phyloP scores from a whole-genome alignment of 2,113 vertebrate genomes.

The Zeus faber region DNA sequence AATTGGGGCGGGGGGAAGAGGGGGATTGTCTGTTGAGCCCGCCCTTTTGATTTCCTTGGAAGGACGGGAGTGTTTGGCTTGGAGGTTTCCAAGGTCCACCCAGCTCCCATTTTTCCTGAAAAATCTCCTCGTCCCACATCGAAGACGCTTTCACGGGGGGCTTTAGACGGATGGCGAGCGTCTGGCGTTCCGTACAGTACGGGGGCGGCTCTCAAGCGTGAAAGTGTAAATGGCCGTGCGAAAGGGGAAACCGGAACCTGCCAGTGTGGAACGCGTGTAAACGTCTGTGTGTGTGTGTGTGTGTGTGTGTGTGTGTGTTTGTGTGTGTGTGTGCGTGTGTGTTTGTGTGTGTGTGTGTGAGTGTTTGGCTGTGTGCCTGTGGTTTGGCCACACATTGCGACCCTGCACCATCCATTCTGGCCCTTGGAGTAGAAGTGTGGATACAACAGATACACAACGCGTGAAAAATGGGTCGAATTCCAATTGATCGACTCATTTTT shows the following conservation, averaged over 20 bases:
- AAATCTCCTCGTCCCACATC: constrained; percentile 1
- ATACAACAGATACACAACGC: too few relatives aligned
- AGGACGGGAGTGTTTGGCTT: constrained; percentile 24
- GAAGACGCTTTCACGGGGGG: constrained; percentile 15
- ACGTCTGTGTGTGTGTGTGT: background rate
- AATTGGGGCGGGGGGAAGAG: too few relatives aligned
- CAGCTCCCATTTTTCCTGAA: background rate
- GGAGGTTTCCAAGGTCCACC: constrained; percentile 19
- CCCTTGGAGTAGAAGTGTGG: too few relatives aligned
- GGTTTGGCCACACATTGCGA: background rate
- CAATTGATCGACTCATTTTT: too few relatives aligned
- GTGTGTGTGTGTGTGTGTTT: constrained; percentile 1
- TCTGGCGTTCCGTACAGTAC: background rate
- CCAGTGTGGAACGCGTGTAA: background rate
- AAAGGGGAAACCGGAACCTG: constrained; percentile 8
- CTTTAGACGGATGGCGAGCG: background rate
- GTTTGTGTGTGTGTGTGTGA: too few relatives aligned
- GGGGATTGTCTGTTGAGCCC: constrained; percentile 48
- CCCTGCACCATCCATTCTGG: background rate
- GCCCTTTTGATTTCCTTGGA: constrained; percentile 48
- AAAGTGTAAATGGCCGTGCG: constrained; percentile 12
- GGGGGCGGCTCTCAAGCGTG: constrained; percentile 10
- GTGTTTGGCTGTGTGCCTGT: background rate
- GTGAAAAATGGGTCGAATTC: too few relatives aligned
- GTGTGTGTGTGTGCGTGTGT: too few relatives aligned